Evolutionary conservation across 2,888 invertebrate genomes (phyloP), one percentile per base, ranked within the genome.

Genomic region (Geotrupes spiniger): DNA sequence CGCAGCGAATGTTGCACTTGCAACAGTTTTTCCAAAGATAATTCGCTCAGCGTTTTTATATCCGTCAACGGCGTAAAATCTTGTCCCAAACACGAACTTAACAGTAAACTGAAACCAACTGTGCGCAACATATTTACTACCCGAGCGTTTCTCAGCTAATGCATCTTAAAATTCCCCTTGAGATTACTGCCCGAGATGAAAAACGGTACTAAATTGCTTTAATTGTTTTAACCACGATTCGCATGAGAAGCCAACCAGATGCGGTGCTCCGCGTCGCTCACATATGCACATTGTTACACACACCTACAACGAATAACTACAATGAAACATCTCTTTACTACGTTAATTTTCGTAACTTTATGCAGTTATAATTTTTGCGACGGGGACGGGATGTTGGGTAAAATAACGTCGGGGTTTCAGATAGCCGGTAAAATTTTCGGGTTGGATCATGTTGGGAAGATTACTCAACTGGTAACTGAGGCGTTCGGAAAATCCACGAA

Each of bases 21-120:
- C n/a, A 90, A 70, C 16, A 90, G 72, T 59, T 84, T 84, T 2
- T 84, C 79, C 50, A 90, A 61, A 2, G 86, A 83, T 41, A 90
- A 66, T 63, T 86, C 84, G 63, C 83, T 84, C 25, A 90, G 73
- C 43, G 78, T 78, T 59, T 77, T 73, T 11, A 80, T 63, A 70
- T 57, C 71, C 10, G 63, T 56, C 25, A 65, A 45, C 11, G 63
- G 52, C 1, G 63, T 58, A 48, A 70, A 52, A 53, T 70, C 67
- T 61, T 70, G 68, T 16, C 11, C 16, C 26, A 29, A 12, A 25
- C n/a, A 39, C 36, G 27, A 11, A 33, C 6, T n/a, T 8, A 40
- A 42, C 17, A 26, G 31, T 16, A 42, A 9, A 31, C 1, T 15
- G 4, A 15, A 42, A 2, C 12, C 16, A 28, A 31, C 16, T 16